Base-by-base conservation (phyloP, 2,888 invertebrate species). In the Ormia ochracea region DNA sequence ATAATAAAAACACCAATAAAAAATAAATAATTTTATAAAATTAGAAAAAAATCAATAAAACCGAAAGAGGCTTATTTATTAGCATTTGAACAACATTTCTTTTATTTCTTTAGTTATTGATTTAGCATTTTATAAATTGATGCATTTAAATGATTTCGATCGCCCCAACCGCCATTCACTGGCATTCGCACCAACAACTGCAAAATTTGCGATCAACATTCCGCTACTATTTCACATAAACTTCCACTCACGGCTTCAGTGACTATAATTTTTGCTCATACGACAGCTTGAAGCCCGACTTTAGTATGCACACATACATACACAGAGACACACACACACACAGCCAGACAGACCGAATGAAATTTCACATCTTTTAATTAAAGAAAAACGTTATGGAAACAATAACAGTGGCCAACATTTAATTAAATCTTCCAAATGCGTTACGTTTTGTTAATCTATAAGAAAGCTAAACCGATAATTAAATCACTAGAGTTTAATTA, bases 81-180 rank as follows among this genome's bases (percentile, higher is more conserved):
- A 72, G 72, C 59, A 43, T 72, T 72, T 66, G 36, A 74, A 52
- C 56, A 78, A 31, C 21, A 58, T 63, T 21, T 68, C 48, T 78
- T 66, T 59, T 52, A 72, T 54, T 41, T 41, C 41, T 65, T 63
- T 50, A 56, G 21, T 26, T 5, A 48, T 61, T 63, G 31, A 33
- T 41, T 58, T 58, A n/a, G n/a, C n/a, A n/a, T 70, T 17, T 59
- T 65, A 70, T 75, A 75, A 70, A 79, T 72, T 72, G 33, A 75
- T 72, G 66, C 70, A 75, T 66, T 79, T 75, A 75, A 75, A 54
- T 56, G 56, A 5, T 48, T 75, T 14, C 45, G 23, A 59, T 33
- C 52, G 48, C 23, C 19, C 23, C 48, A 43, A 63, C 43, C 12
- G 33, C 26, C 36, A 78, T 33, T 75, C 41, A 17, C 52, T 43